Conservation (phyloP, 2,888 invertebrate species). For the Amblyteles armatorius region DNA sequence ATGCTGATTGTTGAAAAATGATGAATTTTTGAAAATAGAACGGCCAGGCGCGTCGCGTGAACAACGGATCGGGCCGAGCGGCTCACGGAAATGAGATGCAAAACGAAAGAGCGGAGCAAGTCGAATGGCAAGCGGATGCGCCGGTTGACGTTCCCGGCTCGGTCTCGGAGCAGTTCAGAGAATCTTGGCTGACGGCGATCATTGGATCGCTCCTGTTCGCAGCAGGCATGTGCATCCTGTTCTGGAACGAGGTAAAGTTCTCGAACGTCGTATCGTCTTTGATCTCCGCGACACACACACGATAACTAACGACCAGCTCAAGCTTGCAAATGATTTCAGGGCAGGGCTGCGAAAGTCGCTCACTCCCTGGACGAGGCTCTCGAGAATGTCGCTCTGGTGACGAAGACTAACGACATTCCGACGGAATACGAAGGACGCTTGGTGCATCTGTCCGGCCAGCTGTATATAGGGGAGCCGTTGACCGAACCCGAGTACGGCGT, state of each 20-base stretch:
- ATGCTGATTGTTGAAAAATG: slow-evolving; percentile 23
- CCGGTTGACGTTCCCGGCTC: slow-evolving; percentile 75
- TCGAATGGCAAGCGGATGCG: slow-evolving; percentile 66
- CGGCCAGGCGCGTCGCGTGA: slow-evolving; percentile 51
- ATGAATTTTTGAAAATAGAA: slow-evolving; percentile 47
- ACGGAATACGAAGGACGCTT: slow-evolving; percentile 90
- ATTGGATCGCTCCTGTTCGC: slow-evolving; percentile 89
- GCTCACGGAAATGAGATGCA: slow-evolving; percentile 68
- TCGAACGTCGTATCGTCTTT: slow-evolving; percentile 21
- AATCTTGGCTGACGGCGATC: slow-evolving; percentile 90
- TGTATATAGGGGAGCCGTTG: slow-evolving; percentile 92
- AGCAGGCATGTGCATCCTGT: slow-evolving; percentile 89
- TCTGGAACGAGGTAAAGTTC: slow-evolving; percentile 93
- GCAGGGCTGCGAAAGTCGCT: slow-evolving; percentile 92
- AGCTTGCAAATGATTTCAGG: slow-evolving; percentile 84
- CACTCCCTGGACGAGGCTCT: slow-evolving; percentile 92
- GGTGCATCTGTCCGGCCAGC: slow-evolving; percentile 91
- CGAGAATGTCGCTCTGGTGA: slow-evolving; percentile 86
- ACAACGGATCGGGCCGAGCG: slow-evolving; percentile 74
- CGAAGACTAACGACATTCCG: slow-evolving; percentile 85
- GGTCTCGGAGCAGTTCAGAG: slow-evolving; percentile 87
- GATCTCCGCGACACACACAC: not conserved
- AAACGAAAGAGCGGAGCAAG: slow-evolving; percentile 59
- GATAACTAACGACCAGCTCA: slow-evolving; percentile 3
- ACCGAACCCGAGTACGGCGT: slow-evolving; percentile 95